Conservation (phyloP, 2,888 invertebrate genomes). For the Cantharis flavilabris region DNA sequence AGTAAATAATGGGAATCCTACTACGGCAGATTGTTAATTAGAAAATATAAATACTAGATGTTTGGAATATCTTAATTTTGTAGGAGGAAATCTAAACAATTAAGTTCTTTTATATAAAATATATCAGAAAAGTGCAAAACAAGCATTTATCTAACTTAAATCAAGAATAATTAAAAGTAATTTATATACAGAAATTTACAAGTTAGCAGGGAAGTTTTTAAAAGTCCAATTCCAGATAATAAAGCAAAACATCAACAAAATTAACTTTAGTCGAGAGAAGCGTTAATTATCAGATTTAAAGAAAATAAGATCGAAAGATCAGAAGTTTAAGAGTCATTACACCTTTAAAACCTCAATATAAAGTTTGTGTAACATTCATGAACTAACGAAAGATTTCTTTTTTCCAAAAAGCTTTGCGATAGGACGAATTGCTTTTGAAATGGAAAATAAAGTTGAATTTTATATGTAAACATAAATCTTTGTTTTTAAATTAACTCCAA, state of each 20-base stretch:
- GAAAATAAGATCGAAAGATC: not conserved
- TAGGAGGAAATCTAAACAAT: not conserved
- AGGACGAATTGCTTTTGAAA: not conserved
- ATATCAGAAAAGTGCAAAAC: not conserved
- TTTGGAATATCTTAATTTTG: not conserved
- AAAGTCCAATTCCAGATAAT: not conserved
- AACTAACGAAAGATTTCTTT: not conserved
- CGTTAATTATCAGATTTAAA: not conserved
- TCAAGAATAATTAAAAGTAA: not conserved
- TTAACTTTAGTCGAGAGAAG: not conserved
- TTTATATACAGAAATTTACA: not conserved
- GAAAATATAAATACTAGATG: too few species aligned
- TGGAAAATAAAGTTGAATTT: not conserved
- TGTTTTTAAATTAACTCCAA: slow-evolving; percentile 8
- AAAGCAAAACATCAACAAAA: not conserved
- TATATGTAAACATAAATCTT: not conserved
- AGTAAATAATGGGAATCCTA: too few species aligned
- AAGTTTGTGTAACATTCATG: not conserved
- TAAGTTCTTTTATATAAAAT: not conserved
- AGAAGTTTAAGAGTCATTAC: not conserved
- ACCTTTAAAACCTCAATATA: not conserved
- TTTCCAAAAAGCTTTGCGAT: not conserved
- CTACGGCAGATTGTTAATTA: too few species aligned
- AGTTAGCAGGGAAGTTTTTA: not conserved
- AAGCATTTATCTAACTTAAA: not conserved